Percentiles rank a stretch among this genome's conserved stretches.
Conservation (phyloP, 2,888 invertebrate species). For the Drosophila parthenogenetica region DNA sequence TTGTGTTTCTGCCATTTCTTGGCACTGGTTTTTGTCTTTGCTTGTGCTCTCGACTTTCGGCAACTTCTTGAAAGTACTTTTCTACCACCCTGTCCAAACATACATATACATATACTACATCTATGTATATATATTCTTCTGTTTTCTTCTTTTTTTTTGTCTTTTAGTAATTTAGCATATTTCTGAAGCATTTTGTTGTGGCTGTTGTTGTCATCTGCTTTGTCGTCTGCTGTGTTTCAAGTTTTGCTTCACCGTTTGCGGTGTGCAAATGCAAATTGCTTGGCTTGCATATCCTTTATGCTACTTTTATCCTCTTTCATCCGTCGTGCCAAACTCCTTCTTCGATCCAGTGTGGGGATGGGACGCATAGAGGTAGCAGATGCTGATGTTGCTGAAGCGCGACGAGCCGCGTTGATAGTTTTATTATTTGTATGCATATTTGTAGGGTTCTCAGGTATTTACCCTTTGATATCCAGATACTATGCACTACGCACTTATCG, state of each 20-base stretch:
- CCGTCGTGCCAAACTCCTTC: not conserved
- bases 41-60: conserved; percentile 61
- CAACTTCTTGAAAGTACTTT: conserved; percentile 75
- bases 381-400: conserved; percentile 68
- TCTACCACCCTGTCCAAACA: conserved; percentile 6
- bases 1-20: conserved; percentile 37
- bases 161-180: conserved; percentile 81
- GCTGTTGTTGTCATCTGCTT: conserved; percentile 41
- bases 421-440: conserved; percentile 58
- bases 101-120: conserved; percentile 7
- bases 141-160: conserved; percentile 57
- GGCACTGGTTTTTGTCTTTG: conserved; percentile 57
- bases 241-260: conserved; percentile 78
- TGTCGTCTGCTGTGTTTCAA: conserved; percentile 65
- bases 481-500: too few species aligned
- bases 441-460: conserved; percentile 5
- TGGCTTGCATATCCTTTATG: conserved; percentile 74
- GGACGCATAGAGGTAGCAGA: conserved; percentile 39
- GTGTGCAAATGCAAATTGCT: conserved; percentile 80
- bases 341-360: conserved; percentile 23
- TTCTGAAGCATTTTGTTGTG: conserved; percentile 69
- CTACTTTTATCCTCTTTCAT: conserved; percentile 17
- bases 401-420: conserved; percentile 72
- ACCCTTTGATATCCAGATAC: too few species aligned
- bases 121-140: conserved; percentile 30